Evolutionary conservation across 2,888 invertebrate genomes (phyloP).

Genomic region (Apamea sordens): DNA sequence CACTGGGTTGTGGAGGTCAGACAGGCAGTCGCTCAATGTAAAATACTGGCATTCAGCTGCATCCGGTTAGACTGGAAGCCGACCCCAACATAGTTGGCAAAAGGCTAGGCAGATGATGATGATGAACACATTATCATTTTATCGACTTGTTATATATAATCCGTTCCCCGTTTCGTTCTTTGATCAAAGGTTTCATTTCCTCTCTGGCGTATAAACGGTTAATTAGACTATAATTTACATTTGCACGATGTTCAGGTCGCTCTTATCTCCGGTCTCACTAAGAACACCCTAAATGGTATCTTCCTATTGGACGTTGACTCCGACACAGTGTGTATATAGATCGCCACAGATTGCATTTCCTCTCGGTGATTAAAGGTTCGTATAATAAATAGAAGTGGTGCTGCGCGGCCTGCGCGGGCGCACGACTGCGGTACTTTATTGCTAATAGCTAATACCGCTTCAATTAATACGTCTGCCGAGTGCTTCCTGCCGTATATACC

Average conservation of each 20-base stretch:
- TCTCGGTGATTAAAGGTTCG: slow-evolving; percentile 55
- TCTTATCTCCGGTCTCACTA: slow-evolving; percentile 27
- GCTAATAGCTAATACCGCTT: slow-evolving; percentile 63
- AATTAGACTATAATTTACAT: slow-evolving; percentile 20
- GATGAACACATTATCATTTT: too few species aligned
- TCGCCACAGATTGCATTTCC: slow-evolving; percentile 59
- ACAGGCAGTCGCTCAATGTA: too few species aligned
- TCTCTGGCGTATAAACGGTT: not conserved
- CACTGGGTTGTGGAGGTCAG: too few species aligned
- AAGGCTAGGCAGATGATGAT: too few species aligned
- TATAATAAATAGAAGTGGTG: slow-evolving; percentile 54
- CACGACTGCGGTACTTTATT: slow-evolving; percentile 65
- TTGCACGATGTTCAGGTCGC: slow-evolving; percentile 5
- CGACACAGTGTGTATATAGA: slow-evolving; percentile 28
- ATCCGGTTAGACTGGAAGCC: too few species aligned
- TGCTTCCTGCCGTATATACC: slow-evolving; percentile 42
- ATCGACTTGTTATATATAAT: not conserved
- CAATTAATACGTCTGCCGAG: slow-evolving; percentile 62
- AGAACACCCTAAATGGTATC: slow-evolving; percentile 21
- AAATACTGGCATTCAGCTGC: too few species aligned
- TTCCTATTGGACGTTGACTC: slow-evolving; percentile 12
- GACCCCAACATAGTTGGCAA: too few species aligned
- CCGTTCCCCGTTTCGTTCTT: not conserved
- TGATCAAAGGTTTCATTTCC: not conserved
- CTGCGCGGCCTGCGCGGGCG: slow-evolving; percentile 56